A percentile compares a stretch with the other conserved stretches of the same genome.
Conservation (phyloP, 2,113 vertebrate genomes). For the Porphyrio hochstetteri region DNA sequence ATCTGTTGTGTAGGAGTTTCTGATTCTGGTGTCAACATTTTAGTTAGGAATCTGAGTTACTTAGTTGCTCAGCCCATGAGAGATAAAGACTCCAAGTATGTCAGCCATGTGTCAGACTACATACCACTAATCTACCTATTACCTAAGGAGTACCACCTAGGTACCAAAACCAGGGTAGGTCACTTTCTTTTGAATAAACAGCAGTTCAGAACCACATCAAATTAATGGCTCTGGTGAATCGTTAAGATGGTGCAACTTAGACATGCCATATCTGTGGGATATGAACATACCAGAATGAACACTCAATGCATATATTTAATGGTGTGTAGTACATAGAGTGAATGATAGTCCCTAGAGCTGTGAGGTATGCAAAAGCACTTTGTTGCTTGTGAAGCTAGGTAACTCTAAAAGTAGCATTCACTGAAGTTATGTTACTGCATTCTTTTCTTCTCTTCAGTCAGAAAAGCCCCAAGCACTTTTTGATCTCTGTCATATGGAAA, state of each 20-base stretch:
- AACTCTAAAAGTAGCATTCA: background rate
- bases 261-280: background rate
- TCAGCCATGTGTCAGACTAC: fast-evolving
- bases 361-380: background rate
- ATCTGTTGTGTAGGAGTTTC: background rate
- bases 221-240: background rate
- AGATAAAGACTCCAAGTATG: background rate
- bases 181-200: background rate
- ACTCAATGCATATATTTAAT: background rate
- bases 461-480: background rate
- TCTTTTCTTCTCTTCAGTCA: background rate
- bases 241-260: background rate
- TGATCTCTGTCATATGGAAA: background rate
- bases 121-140: background rate
- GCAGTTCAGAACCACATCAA: background rate
- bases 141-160: background rate
- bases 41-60: background rate
- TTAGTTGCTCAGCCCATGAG: background rate
- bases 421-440: background rate
- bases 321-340: background rate
- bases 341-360: background rate
- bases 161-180: background rate
- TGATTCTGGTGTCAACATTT: background rate
- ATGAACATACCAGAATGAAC: background rate
- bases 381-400: background rate